phyloP scores from a whole-genome alignment of 2,888 invertebrate genomes.

The Melanchra persicariae region DNA sequence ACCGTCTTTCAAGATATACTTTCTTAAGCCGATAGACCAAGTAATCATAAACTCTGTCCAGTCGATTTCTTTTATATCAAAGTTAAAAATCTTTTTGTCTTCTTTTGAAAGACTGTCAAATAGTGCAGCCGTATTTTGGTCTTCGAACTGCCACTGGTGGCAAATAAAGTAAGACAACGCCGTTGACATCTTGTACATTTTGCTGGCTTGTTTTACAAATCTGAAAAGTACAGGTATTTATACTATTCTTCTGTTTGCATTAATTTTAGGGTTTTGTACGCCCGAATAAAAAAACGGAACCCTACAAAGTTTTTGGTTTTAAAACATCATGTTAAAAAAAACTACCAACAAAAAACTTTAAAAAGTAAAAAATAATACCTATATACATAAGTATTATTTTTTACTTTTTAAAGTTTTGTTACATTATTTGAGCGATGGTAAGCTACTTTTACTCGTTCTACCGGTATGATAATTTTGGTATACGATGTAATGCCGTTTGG shows the following conservation, averaged over 20 bases:
- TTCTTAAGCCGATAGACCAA: neutral
- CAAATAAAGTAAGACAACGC: neutral
- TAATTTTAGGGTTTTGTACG: neutral
- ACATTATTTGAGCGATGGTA: too few species aligned
- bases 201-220: constrained; percentile 8
- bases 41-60: constrained; percentile 1
- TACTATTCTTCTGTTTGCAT: neutral
- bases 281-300: too few species aligned
- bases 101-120: constrained; percentile 20
- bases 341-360: too few species aligned
- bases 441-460: too few species aligned
- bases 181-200: constrained; percentile 2
- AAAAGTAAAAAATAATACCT: too few species aligned
- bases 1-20: constrained; percentile 24
- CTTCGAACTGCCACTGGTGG: constrained; percentile 20
- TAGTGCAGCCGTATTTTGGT: constrained; percentile 23
- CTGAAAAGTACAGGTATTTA: constrained; percentile 11
- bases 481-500: too few species aligned
- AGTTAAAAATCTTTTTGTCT: constrained; percentile 29
- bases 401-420: too few species aligned
- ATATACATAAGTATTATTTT: too few species aligned
- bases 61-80: constrained; percentile 9
- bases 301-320: too few species aligned
- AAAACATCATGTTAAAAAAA: too few species aligned
- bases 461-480: too few species aligned